These are phyloP conservation scores for Geopemphigus sp. DNA, from an alignment of 1,140 invertebrate species.

Conservation along the genomic window DNA sequence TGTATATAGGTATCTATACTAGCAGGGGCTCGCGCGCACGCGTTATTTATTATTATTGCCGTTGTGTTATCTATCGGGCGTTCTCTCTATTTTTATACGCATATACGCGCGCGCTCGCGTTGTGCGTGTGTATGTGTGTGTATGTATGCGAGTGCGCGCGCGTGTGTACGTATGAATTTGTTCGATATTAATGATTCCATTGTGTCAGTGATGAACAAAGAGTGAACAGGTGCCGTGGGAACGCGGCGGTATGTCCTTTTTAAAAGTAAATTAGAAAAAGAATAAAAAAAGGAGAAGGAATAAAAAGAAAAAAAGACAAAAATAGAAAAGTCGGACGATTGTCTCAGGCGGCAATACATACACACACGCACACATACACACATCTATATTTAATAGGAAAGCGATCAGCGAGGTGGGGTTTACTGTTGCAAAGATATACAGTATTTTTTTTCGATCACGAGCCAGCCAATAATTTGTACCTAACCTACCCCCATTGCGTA, in stretches of 20 bases:
- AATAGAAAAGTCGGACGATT: slow-evolving; percentile 48
- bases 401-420: neutral
- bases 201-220: slow-evolving; percentile 49
- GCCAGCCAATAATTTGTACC: no score
- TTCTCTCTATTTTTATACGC: slow-evolving; percentile 4
- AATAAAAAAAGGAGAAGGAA: neutral
- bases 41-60: slow-evolving; percentile 34
- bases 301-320: slow-evolving; percentile 41
- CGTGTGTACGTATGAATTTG: slow-evolving; percentile 43
- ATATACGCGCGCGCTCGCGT: neutral
- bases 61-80: slow-evolving; percentile 17
- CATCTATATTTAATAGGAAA: slow-evolving; percentile 27
- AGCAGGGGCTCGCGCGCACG: neutral
- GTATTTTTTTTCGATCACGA: no score
- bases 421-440: neutral
- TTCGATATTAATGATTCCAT: slow-evolving; percentile 50
- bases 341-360: slow-evolving; percentile 12
- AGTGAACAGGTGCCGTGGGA: slow-evolving; percentile 46
- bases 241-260: slow-evolving; percentile 49
- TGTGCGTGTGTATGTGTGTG: neutral
- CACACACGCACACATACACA: no score
- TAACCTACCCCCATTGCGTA: no score
- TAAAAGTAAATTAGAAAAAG: slow-evolving; percentile 49
- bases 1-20: neutral
- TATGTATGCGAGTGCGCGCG: neutral